These are phyloP conservation scores for Progne subis DNA, from an alignment of 2,113 vertebrate genomes.

Conservation along the genomic window DNA sequence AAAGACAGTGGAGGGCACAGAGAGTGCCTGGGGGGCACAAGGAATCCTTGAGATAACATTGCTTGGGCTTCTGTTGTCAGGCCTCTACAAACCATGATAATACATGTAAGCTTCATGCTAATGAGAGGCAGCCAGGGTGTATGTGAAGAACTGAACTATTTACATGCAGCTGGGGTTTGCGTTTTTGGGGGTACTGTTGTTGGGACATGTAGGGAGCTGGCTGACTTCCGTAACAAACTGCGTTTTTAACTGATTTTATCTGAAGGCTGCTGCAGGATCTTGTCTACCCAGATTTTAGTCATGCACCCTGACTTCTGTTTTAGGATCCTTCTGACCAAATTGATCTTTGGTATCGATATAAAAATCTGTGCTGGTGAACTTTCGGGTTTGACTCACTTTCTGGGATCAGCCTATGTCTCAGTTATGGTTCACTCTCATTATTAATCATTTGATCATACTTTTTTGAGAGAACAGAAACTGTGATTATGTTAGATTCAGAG, in stretches of 20 bases:
- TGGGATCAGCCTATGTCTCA: background rate
- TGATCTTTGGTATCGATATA: background rate
- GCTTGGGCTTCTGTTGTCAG: background rate
- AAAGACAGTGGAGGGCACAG: background rate
- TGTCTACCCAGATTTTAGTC: conserved; percentile 49
- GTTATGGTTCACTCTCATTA: background rate
- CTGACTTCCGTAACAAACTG: background rate
- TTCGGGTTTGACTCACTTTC: conserved; percentile 40
- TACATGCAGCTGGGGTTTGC: background rate
- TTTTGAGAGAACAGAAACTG: background rate
- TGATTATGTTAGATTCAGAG: background rate
- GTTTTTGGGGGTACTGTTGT: background rate
- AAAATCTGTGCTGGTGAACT: background rate
- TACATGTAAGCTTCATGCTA: background rate
- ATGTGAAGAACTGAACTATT: background rate
- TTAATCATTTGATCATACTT: background rate
- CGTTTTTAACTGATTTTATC: conserved; percentile 36
- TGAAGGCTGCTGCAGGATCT: conserved; percentile 19
- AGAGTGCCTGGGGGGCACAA: background rate
- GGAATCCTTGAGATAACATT: conserved; percentile 45
- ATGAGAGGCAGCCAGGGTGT: background rate
- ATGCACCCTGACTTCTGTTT: conserved; percentile 18
- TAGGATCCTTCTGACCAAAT: conserved; percentile 4
- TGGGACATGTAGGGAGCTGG: conserved; percentile 4
- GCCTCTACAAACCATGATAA: background rate